phyloP scores from a whole-genome alignment of 2,113 vertebrate species.

The Chaenocephalus aceratus region DNA sequence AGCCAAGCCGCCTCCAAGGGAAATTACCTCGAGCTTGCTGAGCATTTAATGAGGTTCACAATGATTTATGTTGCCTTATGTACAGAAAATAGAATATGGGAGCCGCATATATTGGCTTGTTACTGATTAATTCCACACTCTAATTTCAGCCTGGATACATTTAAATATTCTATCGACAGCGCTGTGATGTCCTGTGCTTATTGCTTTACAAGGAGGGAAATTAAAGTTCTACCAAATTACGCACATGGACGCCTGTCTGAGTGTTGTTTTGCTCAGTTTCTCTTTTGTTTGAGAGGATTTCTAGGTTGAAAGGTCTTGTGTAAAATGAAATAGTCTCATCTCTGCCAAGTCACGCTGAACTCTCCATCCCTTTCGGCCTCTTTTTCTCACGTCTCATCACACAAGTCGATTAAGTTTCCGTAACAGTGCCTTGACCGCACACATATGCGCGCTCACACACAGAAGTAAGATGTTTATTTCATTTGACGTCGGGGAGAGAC shows the following conservation, averaged over 20 bases:
- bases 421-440: neutral
- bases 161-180: slow-evolving; percentile 67
- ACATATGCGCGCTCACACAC: slow-evolving; percentile 3
- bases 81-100: slow-evolving; percentile 68
- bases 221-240: slow-evolving; percentile 52
- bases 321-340: slow-evolving; percentile 8
- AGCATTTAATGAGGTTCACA: slow-evolving; percentile 73
- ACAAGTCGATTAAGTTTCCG: slow-evolving; percentile 19
- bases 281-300: slow-evolving; percentile 11
- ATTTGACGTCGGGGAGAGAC: slow-evolving; percentile 24
- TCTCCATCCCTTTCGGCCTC: neutral
- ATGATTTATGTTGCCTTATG: slow-evolving; percentile 75
- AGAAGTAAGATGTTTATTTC: slow-evolving; percentile 23
- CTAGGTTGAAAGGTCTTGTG: slow-evolving; percentile 32
- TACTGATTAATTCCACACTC: slow-evolving; percentile 69
- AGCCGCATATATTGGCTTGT: slow-evolving; percentile 70
- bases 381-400: slow-evolving; percentile 25
- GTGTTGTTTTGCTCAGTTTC: slow-evolving; percentile 3
- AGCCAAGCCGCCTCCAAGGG: slow-evolving; percentile 62
- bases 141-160: slow-evolving; percentile 67
- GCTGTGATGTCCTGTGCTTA: slow-evolving; percentile 30
- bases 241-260: slow-evolving; percentile 14
- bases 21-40: slow-evolving; percentile 68
- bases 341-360: slow-evolving; percentile 20
- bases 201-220: slow-evolving; percentile 54